phyloP scores from a whole-genome alignment of 1,140 invertebrate species.

The Anthonomus grandis region DNA sequence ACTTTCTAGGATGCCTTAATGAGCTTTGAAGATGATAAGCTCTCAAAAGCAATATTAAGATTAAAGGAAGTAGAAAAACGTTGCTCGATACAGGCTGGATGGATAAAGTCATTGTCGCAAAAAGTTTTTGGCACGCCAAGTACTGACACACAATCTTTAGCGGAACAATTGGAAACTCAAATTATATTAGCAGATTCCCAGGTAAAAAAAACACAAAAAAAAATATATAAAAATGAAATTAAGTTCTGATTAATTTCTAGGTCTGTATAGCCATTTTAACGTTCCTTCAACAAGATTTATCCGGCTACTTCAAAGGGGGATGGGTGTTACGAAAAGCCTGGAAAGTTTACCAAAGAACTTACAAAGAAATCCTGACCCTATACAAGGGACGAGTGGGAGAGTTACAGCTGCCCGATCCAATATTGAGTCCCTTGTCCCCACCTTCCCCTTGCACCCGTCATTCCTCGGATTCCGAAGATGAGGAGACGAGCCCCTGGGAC shows the following conservation, averaged over 20 bases:
- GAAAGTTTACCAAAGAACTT: constrained; percentile 69
- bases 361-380: constrained; percentile 58
- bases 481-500: constrained; percentile 8
- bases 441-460: background rate
- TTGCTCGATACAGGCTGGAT: constrained; percentile 57
- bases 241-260: constrained; percentile 6
- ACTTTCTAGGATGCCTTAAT: constrained; percentile 64
- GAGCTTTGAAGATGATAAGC: constrained; percentile 69
- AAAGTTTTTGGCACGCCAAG: constrained; percentile 50
- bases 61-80: constrained; percentile 63
- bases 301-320: constrained; percentile 66
- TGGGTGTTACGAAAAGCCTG: constrained; percentile 71
- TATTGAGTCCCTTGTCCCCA: constrained; percentile 5
- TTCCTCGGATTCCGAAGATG: background rate
- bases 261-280: constrained; percentile 38
- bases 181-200: constrained; percentile 68
- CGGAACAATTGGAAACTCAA: constrained; percentile 60
- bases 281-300: constrained; percentile 56
- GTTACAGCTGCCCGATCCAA: too few relatives aligned
- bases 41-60: constrained; percentile 56
- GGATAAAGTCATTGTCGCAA: constrained; percentile 57
- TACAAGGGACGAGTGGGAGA: constrained; percentile 48
- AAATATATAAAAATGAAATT: background rate
- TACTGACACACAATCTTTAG: constrained; percentile 32
- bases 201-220: constrained; percentile 41